phyloP scores from a whole-genome alignment of 92 coral and sea anemone genomes.

The Zoanthus sansibaricus region DNA sequence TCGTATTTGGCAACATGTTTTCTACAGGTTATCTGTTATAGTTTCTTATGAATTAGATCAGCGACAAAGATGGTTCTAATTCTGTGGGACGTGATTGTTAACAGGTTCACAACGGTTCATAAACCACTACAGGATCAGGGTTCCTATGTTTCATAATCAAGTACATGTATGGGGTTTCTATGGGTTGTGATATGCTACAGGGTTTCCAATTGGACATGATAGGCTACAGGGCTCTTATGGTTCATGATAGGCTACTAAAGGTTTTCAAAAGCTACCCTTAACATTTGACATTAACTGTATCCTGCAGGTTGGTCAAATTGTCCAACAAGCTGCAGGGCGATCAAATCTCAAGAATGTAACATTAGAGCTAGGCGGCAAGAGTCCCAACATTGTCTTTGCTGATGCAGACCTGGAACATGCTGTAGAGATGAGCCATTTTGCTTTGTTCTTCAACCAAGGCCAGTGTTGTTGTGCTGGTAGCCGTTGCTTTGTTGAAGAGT shows the following conservation, averaged over 20 bases:
- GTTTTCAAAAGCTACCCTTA: neutral
- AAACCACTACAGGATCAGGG: no score
- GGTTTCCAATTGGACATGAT: no score
- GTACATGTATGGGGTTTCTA: no score
- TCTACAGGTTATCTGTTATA: no score
- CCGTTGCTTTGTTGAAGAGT: slow-evolving; percentile 91
- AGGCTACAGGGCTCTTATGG: no score
- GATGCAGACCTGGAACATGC: slow-evolving; percentile 90
- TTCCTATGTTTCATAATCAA: no score
- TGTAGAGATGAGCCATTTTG: slow-evolving; percentile 87
- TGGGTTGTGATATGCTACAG: no score
- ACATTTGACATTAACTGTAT: neutral
- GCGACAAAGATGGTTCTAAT: no score
- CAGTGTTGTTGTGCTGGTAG: slow-evolving; percentile 98
- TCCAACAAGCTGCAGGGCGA: slow-evolving; percentile 91
- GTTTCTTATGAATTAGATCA: no score
- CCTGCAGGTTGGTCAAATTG: slow-evolving; percentile 76
- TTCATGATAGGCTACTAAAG: neutral
- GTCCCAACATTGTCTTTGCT: slow-evolving; percentile 94
- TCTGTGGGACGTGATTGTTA: no score
- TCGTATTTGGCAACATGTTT: no score
- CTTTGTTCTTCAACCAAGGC: slow-evolving; percentile 96
- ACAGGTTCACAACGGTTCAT: no score
- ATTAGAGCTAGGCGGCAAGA: slow-evolving; percentile 97
- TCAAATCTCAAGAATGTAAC: slow-evolving; percentile 90